Percentiles rank a stretch among this genome's conserved stretches.
phyloP scores from a whole-genome alignment of 2,113 vertebrate species.

The Sorex araneus region DNA sequence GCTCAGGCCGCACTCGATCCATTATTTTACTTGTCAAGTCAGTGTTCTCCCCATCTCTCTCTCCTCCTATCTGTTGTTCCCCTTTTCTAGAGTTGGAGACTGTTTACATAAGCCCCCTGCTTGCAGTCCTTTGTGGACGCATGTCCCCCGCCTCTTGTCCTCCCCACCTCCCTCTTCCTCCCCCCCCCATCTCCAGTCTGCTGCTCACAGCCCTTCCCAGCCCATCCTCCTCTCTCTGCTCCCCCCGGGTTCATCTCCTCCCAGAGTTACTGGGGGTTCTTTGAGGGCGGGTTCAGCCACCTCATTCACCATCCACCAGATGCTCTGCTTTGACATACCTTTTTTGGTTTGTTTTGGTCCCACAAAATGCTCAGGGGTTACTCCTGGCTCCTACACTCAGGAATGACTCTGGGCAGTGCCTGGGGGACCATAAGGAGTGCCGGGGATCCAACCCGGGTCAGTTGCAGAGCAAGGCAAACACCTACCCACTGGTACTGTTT shows the following conservation, averaged over 20 bases:
- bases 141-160: too few species aligned
- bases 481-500: too few species aligned
- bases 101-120: neutral
- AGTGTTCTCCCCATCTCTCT: neutral
- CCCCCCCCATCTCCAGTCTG: neutral
- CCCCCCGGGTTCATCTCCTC: neutral
- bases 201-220: neutral
- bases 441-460: too few species aligned
- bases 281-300: neutral
- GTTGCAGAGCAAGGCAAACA: too few species aligned
- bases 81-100: neutral
- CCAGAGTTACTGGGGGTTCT: neutral
- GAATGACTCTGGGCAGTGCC: too few species aligned
- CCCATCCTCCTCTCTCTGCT: neutral
- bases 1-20: slow-evolving; percentile 28
- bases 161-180: too few species aligned
- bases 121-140: neutral
- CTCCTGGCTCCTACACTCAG: too few species aligned
- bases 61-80: neutral
- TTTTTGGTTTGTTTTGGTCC: neutral
- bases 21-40: slow-evolving; percentile 78
- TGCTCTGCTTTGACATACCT: neutral
- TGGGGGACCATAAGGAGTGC: too few species aligned
- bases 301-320: neutral
- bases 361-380: too few species aligned